These are phyloP conservation scores for Pseudobourletiella spinata DNA, from an alignment of 1,140 invertebrate genomes.

Conservation along the genomic window DNA sequence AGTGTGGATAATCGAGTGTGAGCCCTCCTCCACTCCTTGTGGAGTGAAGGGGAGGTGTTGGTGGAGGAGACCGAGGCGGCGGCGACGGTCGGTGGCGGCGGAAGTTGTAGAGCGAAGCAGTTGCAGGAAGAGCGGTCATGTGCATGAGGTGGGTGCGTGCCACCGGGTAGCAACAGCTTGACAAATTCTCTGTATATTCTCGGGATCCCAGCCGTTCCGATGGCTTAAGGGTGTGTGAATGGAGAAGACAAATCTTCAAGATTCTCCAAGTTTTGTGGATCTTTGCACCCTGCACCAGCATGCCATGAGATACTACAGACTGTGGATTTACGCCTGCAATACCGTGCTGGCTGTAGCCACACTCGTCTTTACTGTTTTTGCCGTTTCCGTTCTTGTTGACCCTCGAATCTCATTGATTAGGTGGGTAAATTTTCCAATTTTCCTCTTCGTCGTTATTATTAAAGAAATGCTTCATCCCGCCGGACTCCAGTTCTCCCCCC, in stretches of 20 bases:
- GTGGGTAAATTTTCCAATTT: slow-evolving; percentile 12
- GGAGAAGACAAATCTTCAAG: slow-evolving; percentile 34
- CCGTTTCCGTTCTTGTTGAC: slow-evolving; percentile 56
- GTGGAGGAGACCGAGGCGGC: too few relatives aligned
- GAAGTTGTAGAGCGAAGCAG: too few relatives aligned
- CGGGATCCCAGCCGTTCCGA: not conserved
- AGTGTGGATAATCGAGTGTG: too few relatives aligned
- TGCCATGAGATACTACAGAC: slow-evolving; percentile 43
- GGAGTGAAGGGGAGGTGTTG: too few relatives aligned
- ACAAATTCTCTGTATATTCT: too few relatives aligned
- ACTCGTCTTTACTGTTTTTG: slow-evolving; percentile 66
- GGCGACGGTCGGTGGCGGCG: too few relatives aligned
- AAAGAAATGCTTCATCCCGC: not conserved
- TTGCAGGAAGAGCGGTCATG: too few relatives aligned
- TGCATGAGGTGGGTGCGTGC: too few relatives aligned
- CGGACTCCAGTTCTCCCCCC: too few relatives aligned
- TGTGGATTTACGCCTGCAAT: slow-evolving; percentile 89
- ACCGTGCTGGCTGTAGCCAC: slow-evolving; percentile 70
- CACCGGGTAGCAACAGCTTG: not conserved
- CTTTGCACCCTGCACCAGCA: slow-evolving; percentile 37
- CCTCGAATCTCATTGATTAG: slow-evolving; percentile 39
- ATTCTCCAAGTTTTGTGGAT: slow-evolving; percentile 37
- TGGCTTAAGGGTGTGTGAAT: slow-evolving; percentile 25
- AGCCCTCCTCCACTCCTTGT: too few relatives aligned
- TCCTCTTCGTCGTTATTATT: not conserved